Base-by-base conservation (phyloP, 2,113 vertebrate genomes). In the Sinocyclocheilus rhinocerous region DNA sequence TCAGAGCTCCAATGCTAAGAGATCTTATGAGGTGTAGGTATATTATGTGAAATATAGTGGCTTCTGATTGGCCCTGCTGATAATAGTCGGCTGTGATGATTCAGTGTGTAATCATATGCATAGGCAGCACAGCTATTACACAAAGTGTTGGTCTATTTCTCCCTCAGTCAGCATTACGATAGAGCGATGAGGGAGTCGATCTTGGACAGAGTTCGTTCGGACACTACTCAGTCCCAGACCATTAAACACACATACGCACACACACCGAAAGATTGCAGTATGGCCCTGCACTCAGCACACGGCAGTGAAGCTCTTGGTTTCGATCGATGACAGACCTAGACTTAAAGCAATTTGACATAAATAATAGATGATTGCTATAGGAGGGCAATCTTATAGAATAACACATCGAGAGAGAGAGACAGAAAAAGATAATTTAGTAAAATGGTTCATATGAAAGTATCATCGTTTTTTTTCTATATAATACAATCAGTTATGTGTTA, bases 351-450 rank as follows among this genome's bases (percentile, higher is more conserved):
- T 36, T 72, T 67, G 69, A 81, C 20, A 82, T 86, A 82, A 86
- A 86, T 82, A 86, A 86, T 82, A 76, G 79, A 82, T 82, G 42
- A 16, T 48, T 65, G 48, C 65, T 81, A 81, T 26, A 33, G 42
- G 57, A 82, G 59, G 26, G 57, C 15, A 61, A 78, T 36, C 33
- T 79, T 33, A 61, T 78, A 5, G 52, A 11, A 79, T 36, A 79
- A 61, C 11, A 73, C 3, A 73, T 63, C 1, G 11, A 24, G 24
- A 48, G 45, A 48, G 45, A 48, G 39, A 39, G 39, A 39, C 10
- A 48, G 45, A 48, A 3, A 48, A 11, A 48, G 45, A 48, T 48
- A 2, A 48, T 48, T 48, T 48, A 12, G 3, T 48, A 48, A 12
- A 3, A 48, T 48, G 22, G 20, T 26, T 12, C 65, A 67, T 16